Percentiles rank a stretch among this genome's conserved stretches.
These are phyloP conservation scores for Drosophila azteca DNA, from an alignment of 1,140 invertebrate genomes.

Conservation along the genomic window DNA sequence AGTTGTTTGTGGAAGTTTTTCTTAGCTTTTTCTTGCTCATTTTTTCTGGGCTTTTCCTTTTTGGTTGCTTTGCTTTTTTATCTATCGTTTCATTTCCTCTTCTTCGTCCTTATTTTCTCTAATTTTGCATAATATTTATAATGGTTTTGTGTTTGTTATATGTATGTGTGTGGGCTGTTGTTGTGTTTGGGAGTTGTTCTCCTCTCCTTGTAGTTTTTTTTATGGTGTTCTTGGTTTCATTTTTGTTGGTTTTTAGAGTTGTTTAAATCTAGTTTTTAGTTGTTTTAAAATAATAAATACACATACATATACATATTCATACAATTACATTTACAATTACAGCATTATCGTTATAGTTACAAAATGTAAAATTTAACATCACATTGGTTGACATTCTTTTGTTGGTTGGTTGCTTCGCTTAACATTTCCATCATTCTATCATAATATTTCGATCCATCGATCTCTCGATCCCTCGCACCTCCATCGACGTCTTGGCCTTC, in stretches of 20 bases:
- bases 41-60: constrained; percentile 13
- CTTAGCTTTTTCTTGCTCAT: constrained; percentile 12
- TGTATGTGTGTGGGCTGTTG: constrained; percentile 35
- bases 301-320: constrained; percentile 46
- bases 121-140: constrained; percentile 71
- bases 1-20: background rate
- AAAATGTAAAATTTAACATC: constrained; percentile 83
- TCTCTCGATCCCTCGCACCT: too few relatives aligned
- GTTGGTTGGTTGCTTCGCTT: constrained; percentile 81
- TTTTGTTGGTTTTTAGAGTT: constrained; percentile 35
- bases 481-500: constrained; percentile 11
- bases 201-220: constrained; percentile 8
- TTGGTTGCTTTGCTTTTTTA: constrained; percentile 70
- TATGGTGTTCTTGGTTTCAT: constrained; percentile 17
- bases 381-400: constrained; percentile 83
- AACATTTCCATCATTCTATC: constrained; percentile 41
- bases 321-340: constrained; percentile 74
- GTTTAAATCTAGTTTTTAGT: constrained; percentile 61
- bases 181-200: constrained; percentile 10
- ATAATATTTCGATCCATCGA: constrained; percentile 10
- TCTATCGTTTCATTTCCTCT: too few relatives aligned
- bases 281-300: constrained; percentile 79
- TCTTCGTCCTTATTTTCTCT: constrained; percentile 13
- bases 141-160: constrained; percentile 43
- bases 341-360: constrained; percentile 77